phyloP scores from a whole-genome alignment of 2,113 vertebrate species.

The Sturnira hondurensis region DNA sequence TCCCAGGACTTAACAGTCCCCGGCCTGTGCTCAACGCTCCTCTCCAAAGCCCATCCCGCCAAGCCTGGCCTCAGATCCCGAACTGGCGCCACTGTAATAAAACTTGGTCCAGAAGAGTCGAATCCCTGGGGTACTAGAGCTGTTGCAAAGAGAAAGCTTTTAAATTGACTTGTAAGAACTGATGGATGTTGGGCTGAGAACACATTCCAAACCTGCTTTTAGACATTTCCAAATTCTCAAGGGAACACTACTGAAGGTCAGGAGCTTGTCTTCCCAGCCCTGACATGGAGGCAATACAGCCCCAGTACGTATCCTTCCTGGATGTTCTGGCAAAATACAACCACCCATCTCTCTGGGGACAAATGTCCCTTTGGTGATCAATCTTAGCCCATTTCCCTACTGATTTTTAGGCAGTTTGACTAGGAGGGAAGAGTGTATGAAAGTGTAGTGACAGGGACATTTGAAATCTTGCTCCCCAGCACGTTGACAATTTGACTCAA shows the following conservation, averaged over 20 bases:
- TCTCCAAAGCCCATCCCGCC: not conserved
- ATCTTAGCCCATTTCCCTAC: not conserved
- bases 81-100: not conserved
- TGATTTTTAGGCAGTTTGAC: not conserved
- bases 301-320: not conserved
- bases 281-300: not conserved
- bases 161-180: not conserved
- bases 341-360: not conserved
- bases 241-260: not conserved
- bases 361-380: not conserved
- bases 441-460: not conserved
- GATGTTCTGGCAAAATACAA: slow-evolving; percentile 13
- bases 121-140: not conserved
- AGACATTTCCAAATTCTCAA: not conserved
- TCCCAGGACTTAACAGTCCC: not conserved
- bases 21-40: not conserved
- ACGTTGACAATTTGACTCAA: too few species aligned
- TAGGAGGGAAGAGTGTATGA: not conserved
- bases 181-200: not conserved
- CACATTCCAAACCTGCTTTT: not conserved
- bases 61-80: not conserved
- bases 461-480: too few species aligned
- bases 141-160: not conserved
- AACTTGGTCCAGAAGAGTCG: not conserved
- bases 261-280: not conserved